A percentile compares a stretch with the other conserved stretches of the same genome.
Evolutionary conservation across 1,140 invertebrate genomes (phyloP).

Genomic region (Zaprionus camerounensis): DNA sequence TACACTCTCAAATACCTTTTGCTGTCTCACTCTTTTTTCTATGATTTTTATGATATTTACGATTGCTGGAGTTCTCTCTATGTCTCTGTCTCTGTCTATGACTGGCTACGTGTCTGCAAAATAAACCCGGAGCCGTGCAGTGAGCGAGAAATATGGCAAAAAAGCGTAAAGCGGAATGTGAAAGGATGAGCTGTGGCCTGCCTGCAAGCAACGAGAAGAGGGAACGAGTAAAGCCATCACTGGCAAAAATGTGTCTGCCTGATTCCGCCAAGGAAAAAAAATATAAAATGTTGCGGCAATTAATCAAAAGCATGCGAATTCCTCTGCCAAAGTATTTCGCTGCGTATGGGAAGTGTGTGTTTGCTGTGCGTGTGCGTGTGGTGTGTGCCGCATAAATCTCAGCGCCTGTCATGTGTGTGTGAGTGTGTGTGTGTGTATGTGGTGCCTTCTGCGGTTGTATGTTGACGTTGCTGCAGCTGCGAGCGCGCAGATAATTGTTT

Average conservation of each 20-base stretch:
- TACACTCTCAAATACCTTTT: conserved; percentile 27
- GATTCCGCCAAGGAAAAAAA: conserved; percentile 14
- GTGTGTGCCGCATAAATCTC: conserved; percentile 72
- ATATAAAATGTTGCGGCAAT: conserved; percentile 80
- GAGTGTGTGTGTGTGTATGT: conserved; percentile 51
- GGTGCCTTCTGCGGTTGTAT: conserved; percentile 49
- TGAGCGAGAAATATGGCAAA: conserved; percentile 56
- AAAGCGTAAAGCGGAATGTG: conserved; percentile 28
- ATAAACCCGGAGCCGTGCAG: conserved; percentile 72
- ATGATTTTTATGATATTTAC: conserved; percentile 75
- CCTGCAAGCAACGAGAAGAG: neutral
- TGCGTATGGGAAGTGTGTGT: conserved; percentile 46
- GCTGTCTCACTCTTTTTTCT: conserved; percentile 37
- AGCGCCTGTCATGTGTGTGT: conserved; percentile 62
- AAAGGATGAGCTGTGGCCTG: conserved; percentile 18
- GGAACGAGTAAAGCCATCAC: conserved; percentile 68
- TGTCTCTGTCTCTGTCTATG: conserved; percentile 21
- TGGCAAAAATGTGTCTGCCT: conserved; percentile 39
- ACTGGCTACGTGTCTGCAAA: conserved; percentile 74
- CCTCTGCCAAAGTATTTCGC: conserved; percentile 62
- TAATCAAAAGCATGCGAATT: conserved; percentile 80
- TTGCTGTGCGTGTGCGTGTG: conserved; percentile 43
- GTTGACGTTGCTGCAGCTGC: conserved; percentile 59
- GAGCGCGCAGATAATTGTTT: conserved; percentile 80
- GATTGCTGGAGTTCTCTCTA: conserved; percentile 56